These are phyloP conservation scores for Lontra canadensis DNA, from an alignment of 2,113 vertebrate genomes.

Conservation along the genomic window DNA sequence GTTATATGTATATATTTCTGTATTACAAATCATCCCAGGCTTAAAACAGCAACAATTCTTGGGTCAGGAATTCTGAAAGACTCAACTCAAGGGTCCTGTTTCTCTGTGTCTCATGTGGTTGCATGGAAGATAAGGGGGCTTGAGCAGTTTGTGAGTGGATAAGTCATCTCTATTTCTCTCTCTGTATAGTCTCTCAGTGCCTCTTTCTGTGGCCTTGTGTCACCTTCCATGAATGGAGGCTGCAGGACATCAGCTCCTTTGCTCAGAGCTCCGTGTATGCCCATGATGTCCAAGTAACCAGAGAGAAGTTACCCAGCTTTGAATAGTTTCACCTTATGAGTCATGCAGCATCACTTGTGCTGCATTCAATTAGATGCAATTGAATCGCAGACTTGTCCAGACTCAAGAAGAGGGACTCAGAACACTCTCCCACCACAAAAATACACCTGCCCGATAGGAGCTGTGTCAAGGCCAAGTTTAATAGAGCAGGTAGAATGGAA, in stretches of 20 bases:
- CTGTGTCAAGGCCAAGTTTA: neutral
- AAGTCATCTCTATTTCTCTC: neutral
- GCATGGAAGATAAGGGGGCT: neutral
- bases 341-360: neutral
- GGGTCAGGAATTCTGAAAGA: neutral
- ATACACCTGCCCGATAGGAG: neutral
- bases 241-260: neutral
- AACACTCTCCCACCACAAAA: neutral
- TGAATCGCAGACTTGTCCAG: neutral
- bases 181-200: neutral
- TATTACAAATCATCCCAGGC: neutral
- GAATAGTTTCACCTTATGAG: neutral
- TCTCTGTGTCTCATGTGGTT: neutral
- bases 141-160: neutral
- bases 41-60: neutral
- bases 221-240: neutral
- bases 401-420: neutral
- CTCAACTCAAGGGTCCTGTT: rapidly evolving
- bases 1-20: neutral
- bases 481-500: neutral
- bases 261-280: neutral
- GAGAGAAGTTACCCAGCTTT: rapidly evolving
- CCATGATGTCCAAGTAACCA: neutral
- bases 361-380: neutral
- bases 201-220: neutral